Percentiles rank a stretch among this genome's conserved stretches.
Evolutionary conservation across 2,797 vertebrate genomes (phyloP).

Genomic region (Sorex maritimensis): DNA sequence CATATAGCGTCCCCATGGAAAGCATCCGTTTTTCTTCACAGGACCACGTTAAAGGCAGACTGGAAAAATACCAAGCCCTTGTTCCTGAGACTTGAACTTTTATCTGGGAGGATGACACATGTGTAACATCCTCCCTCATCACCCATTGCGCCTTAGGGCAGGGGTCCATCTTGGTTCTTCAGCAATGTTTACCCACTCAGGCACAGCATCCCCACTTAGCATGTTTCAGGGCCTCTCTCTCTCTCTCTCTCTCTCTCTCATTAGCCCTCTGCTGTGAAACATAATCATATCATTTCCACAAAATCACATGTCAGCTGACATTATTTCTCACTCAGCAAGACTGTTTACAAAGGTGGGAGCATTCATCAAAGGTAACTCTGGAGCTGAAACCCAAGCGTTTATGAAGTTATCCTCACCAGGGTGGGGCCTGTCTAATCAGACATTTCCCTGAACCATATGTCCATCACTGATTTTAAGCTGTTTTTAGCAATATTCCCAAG

Average conservation of each 20-base stretch:
- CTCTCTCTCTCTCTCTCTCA: background rate
- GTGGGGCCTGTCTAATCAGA: background rate
- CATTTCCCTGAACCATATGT: slow-evolving; percentile 8
- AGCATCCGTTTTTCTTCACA: background rate
- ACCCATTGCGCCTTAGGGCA: background rate
- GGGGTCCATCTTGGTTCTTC: background rate
- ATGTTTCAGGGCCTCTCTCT: background rate
- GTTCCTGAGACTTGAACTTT: background rate
- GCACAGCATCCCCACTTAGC: background rate
- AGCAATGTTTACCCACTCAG: background rate
- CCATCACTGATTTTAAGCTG: background rate
- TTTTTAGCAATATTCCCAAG: slow-evolving; percentile 66
- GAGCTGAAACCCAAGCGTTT: slow-evolving; percentile 68
- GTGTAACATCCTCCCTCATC: background rate
- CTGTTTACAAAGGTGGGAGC: slow-evolving; percentile 50
- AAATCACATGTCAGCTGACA: slow-evolving; percentile 59
- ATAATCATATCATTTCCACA: background rate
- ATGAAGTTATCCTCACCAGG: slow-evolving; percentile 48
- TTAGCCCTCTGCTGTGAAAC: slow-evolving; percentile 37
- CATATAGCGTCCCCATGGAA: background rate
- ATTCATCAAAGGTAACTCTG: slow-evolving; percentile 11
- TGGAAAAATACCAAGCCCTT: background rate
- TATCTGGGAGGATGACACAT: background rate
- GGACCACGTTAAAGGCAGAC: background rate
- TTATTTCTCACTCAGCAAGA: background rate